phyloP scores from a whole-genome alignment of 2,797 vertebrate genomes.

The Allobates femoralis region DNA sequence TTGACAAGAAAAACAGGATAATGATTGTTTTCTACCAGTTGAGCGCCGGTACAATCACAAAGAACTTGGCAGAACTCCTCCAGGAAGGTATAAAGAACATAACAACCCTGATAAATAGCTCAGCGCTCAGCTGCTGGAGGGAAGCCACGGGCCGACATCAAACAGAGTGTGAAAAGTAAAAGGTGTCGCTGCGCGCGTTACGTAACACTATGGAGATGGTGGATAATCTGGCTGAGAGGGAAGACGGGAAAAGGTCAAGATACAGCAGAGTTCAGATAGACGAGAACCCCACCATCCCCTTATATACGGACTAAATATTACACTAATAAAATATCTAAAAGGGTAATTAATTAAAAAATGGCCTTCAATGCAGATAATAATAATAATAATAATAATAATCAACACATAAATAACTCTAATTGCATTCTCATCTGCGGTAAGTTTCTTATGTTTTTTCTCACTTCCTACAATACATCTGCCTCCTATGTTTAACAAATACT shows the following conservation, averaged over 20 bases:
- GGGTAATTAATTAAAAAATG: no score
- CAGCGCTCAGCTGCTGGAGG: background rate
- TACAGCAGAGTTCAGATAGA: background rate
- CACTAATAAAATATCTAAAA: no score
- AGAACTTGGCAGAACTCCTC: constrained; percentile 30
- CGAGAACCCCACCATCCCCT: background rate
- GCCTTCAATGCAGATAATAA: background rate
- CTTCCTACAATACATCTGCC: no score
- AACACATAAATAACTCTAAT: no score
- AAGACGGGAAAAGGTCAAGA: background rate
- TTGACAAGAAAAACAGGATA: background rate
- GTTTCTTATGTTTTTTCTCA: no score
- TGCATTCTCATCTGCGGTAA: no score
- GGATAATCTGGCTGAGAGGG: constrained; percentile 26
- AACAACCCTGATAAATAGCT: background rate
- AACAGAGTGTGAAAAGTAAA: background rate
- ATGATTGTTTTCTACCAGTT: constrained; percentile 41
- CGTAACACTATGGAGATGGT: background rate
- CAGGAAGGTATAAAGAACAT: background rate
- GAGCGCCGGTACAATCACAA: background rate
- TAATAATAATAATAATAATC: background rate
- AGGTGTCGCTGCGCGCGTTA: background rate
- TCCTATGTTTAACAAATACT: background rate
- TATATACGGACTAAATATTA: background rate
- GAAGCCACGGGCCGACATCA: constrained; percentile 34